These are phyloP conservation scores for Epinotia brunnichana DNA, from an alignment of 2,888 invertebrate species.

Conservation along the genomic window DNA sequence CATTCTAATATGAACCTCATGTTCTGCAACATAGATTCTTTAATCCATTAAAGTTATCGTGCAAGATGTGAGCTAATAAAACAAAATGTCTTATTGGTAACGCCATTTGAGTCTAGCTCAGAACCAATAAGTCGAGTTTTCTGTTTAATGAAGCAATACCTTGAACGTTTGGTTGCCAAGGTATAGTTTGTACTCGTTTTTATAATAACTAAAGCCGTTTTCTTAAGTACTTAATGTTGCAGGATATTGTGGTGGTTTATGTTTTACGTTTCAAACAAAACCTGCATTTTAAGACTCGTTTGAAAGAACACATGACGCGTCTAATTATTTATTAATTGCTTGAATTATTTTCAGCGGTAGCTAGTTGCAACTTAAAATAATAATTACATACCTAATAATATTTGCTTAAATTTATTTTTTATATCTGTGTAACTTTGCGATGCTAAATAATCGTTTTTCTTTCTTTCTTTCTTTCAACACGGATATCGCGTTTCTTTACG, in stretches of 20 bases:
- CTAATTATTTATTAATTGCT: too few relatives aligned
- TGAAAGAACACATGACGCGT: not conserved
- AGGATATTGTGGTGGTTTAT: slow-evolving; percentile 1
- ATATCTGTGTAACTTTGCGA: too few relatives aligned
- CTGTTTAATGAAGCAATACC: not conserved
- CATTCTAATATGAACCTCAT: not conserved
- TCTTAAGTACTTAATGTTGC: slow-evolving; percentile 1
- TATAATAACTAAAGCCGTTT: slow-evolving; percentile 9
- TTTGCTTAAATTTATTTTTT: too few relatives aligned
- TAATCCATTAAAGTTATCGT: not conserved
- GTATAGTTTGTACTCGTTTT: not conserved
- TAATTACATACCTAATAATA: too few relatives aligned
- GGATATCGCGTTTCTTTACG: too few relatives aligned
- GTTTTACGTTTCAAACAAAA: not conserved
- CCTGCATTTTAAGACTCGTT: too few relatives aligned
- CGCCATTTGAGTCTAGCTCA: slow-evolving; percentile 39
- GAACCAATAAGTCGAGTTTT: not conserved
- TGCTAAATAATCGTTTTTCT: too few relatives aligned
- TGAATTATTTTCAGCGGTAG: too few relatives aligned
- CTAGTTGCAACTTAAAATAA: too few relatives aligned
- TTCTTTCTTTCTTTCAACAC: too few relatives aligned
- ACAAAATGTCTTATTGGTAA: slow-evolving; percentile 20
- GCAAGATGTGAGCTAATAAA: not conserved
- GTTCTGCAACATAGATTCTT: not conserved
- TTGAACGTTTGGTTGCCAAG: not conserved